Evolutionary conservation across 2,797 vertebrate genomes (phyloP), one percentile per base, ranked within the genome.

Genomic region (Odontamblyopus lacepedii): DNA sequence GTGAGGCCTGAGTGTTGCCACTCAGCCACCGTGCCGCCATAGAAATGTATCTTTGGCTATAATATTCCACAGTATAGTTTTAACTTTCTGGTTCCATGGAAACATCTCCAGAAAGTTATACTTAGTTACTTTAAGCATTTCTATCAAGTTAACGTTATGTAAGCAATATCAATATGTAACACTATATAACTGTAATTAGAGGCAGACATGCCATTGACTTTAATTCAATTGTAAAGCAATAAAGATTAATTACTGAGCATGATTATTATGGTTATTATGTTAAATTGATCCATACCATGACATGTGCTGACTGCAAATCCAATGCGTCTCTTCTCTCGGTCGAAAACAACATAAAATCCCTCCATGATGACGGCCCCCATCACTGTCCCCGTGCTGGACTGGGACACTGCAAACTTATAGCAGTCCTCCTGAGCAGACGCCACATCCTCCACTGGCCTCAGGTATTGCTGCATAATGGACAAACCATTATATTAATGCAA

Each of bases 291-390:
- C 95, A 96, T 84, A 99, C 97, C 97, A 0, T 98, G 97, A 85
- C 97, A 99, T 48, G 95, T 94, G 38, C 97, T 98, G 83, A 98
- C 97, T 0, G 97, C 97, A n/a, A 99, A 99, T 83, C 98, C 98
- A 0, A 99, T 96, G 70, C 97, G 95, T 77, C 96, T 98, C 74
- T 85, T 94, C 73, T 96, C 94, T 0, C 98, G 95, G 85, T 99
- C 98, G 0, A 99, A 99, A 70, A 99, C 95, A 16, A 99, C 98
- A 0, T 99, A 99, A 92, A 99, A 98, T 18, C 97, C 98, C 83
- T 99, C 98, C 98, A 99, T 99, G 93, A 99, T 97, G 16, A 99
- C 97, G 0, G 97, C 98, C 0, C 98, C 98, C 97, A 99, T 98
- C 64, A 99, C 98, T 0, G 97, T 99, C 18, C 98, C 97, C 0